These are phyloP conservation scores for Leptopterna dolabrata DNA, from an alignment of 2,888 invertebrate species.

Conservation along the genomic window DNA sequence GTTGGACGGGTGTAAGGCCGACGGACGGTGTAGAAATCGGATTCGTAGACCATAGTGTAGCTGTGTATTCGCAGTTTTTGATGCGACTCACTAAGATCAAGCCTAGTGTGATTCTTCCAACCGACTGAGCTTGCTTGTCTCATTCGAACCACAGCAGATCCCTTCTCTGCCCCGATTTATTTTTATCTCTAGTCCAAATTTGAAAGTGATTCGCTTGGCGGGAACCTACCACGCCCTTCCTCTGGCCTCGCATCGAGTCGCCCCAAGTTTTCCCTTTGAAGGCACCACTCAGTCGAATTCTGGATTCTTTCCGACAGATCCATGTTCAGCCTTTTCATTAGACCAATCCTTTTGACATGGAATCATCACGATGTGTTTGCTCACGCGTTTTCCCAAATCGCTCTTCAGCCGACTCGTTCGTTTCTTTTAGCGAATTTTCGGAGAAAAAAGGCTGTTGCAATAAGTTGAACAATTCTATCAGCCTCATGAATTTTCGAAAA, in stretches of 20 bases:
- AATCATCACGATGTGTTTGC: too few relatives aligned
- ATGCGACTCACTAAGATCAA: neutral
- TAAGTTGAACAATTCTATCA: too few relatives aligned
- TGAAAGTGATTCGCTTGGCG: constrained; percentile 41
- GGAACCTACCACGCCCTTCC: constrained; percentile 27
- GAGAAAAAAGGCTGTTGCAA: too few relatives aligned
- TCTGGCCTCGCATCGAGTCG: neutral
- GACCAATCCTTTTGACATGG: too few relatives aligned
- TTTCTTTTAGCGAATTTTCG: too few relatives aligned
- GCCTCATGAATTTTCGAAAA: too few relatives aligned
- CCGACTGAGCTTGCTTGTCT: constrained; percentile 22
- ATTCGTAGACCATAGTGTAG: constrained; percentile 86
- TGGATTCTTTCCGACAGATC: neutral
- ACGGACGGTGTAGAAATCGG: constrained; percentile 91
- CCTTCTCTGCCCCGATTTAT: constrained; percentile 12
- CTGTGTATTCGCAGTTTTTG: constrained; percentile 63
- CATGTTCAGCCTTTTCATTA: neutral
- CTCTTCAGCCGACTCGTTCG: too few relatives aligned
- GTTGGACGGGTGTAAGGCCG: constrained; percentile 81
- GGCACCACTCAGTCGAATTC: neutral
- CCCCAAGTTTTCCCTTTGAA: neutral
- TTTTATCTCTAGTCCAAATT: constrained; percentile 34
- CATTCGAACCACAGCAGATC: neutral
- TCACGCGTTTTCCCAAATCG: too few relatives aligned
- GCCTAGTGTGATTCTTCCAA: constrained; percentile 8